phyloP scores from a whole-genome alignment of 2,113 vertebrate species.

The Pituophis catenifer region DNA sequence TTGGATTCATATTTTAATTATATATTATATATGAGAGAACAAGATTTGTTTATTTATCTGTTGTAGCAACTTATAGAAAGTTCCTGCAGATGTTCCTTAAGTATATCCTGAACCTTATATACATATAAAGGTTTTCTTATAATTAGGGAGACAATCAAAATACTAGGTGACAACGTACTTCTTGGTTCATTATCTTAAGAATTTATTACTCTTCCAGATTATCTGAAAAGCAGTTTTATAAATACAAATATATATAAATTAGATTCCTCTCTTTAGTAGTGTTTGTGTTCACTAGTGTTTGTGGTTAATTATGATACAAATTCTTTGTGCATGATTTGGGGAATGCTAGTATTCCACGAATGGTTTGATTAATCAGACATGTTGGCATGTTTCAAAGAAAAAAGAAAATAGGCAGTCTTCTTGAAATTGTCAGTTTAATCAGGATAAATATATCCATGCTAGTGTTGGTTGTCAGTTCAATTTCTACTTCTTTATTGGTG shows the following conservation, averaged over 20 bases:
- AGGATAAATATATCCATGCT: neutral
- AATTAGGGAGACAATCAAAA: constrained; percentile 1
- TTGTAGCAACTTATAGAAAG: neutral
- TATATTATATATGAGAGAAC: neutral
- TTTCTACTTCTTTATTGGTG: neutral
- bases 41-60: neutral
- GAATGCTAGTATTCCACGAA: neutral
- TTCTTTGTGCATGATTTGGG: neutral
- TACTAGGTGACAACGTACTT: neutral
- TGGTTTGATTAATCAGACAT: neutral
- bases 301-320: neutral
- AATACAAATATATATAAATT: neutral
- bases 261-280: neutral
- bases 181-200: neutral
- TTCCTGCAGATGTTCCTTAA: neutral
- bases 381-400: neutral
- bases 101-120: neutral
- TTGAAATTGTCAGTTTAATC: neutral
- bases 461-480: neutral
- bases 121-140: constrained; percentile 5
- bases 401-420: neutral
- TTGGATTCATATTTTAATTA: neutral
- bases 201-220: neutral
- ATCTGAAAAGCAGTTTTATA: neutral
- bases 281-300: neutral